Base-by-base conservation (phyloP, 2,797 vertebrate genomes). In the Pterois miles region DNA sequence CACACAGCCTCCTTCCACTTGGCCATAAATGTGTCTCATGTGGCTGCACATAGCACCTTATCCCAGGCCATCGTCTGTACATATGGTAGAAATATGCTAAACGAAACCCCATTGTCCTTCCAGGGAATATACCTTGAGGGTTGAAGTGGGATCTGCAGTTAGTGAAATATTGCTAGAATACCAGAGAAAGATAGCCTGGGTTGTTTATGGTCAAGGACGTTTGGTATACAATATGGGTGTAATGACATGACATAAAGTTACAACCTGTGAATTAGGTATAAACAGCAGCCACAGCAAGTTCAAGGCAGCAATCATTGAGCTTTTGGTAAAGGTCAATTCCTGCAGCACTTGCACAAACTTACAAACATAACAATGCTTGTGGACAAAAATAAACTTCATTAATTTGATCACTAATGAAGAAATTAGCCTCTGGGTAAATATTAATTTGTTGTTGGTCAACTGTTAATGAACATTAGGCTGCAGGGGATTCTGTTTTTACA, bases 371-470 rank as follows among this genome's bases (percentile, higher is more conserved):
- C n/a, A n/a, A 57, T 14, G 50, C 70, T 29, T 36, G 36, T 46
- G 60, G 78, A 66, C 27, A 8, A 81, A 85, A 85, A 85, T 58
- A 77, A n/a, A 57, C 64, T 83, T 74, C 53, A 40, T 66, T 33
- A 59, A 71, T 74, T 60, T 46, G 48, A 79, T 33, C 3, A 1
- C 54, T 91, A 90, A 92, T 86, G 84, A 91, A 80, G 50, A 86
- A 87, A 82, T 53, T 48, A 57, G 82, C 87, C 86, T 65, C 63
- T 81, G 88, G 87, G 80, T 88, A 74, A 85, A 87, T 83, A 87
- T 87, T 81, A 86, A 92, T 90, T 82, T 85, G 83, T 88, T 89
- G 82, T 89, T 88, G 85, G 87, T 87, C 84, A 84, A 63, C 76
- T 83, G 62, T 75, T 90, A 92, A 91, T 86, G 86, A 88, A 85